Base-by-base conservation (phyloP, 1,140 invertebrate species). In the Caenorhabditis remanei region DNA sequence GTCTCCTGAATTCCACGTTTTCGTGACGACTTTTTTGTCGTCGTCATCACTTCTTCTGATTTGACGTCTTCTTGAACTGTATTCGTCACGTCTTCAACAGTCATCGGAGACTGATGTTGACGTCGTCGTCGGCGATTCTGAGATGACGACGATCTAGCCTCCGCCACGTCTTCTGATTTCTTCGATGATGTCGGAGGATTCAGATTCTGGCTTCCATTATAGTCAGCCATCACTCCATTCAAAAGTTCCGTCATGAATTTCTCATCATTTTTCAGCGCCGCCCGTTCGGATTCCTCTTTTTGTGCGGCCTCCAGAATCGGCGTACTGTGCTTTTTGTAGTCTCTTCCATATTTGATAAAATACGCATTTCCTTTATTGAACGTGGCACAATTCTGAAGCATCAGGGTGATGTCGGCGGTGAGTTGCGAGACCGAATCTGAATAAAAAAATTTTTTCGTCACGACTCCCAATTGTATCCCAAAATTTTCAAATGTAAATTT, bases 1-100 rank as follows among this genome's bases (percentile, higher is more conserved):
- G 6, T 75, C 40, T 75, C 67, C 41, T 75, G 67, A n/a, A 46
- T 75, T 46, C 41, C 43, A 19, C 67, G 41, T 48, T 48, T 75
- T 19, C 67, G 11, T 9, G 5, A 19, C 0, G 13, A 46, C 19
- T 21, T 75, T n/a, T 46, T 16, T 21, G 16, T 8, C n/a, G 56
- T 4, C 5, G 41, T 4, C 6, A 40, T 4, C 6, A 40, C 63
- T 40, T 67, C 67, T 75, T 75, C 67, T 14, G 46, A 9, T 21
- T 58, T 21, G 21, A n/a, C n/a, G 8, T 58, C 56, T 21, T 58
- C 56, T 11, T 53, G 5, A 3, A 9, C 50, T 16, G 50, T 13
- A 53, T 53, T 16, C 50, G 50, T 53, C 32, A 53, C 50, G 50
- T 53, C 50, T 53, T 53, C 9, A 53, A 53, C 50, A 11, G 11